Conservation (phyloP, 2,113 vertebrate genomes). For the Notarius quadriscutis region DNA sequence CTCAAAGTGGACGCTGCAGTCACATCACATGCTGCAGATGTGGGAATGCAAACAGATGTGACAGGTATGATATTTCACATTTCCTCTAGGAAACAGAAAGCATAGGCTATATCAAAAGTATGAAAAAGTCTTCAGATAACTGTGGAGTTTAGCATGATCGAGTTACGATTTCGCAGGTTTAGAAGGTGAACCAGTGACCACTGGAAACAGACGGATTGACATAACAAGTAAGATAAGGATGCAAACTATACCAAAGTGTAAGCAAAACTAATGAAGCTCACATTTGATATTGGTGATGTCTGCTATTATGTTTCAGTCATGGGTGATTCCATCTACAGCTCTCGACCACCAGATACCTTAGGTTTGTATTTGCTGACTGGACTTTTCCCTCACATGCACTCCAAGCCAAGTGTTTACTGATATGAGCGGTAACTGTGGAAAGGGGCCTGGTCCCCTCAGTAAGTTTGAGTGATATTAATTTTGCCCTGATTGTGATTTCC, state of each 20-base stretch:
- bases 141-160: not conserved
- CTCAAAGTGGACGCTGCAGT: conserved; percentile 26
- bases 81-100: not conserved
- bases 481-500: not conserved
- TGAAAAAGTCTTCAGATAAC: not conserved
- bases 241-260: not conserved
- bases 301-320: conserved; percentile 28
- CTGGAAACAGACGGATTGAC: conserved; percentile 41
- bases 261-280: not conserved
- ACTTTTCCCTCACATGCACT: not conserved
- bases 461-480: not conserved
- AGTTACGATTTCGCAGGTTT: conserved; percentile 45
- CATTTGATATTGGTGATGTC: not conserved
- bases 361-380: conserved; percentile 44
- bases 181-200: conserved; percentile 45
- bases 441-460: not conserved
- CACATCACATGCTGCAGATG: not conserved
- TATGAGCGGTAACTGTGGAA: not conserved
- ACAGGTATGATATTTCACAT: conserved; percentile 39
- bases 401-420: not conserved
- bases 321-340: conserved; percentile 25
- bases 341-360: conserved; percentile 35
- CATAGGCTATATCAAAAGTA: not conserved
- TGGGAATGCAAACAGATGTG: conserved; percentile 33
- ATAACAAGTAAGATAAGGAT: conserved; percentile 46